Evolutionary conservation across 1,140 invertebrate species (phyloP), one percentile per base, ranked within the genome.

Genomic region (Drosophila carrolli): DNA sequence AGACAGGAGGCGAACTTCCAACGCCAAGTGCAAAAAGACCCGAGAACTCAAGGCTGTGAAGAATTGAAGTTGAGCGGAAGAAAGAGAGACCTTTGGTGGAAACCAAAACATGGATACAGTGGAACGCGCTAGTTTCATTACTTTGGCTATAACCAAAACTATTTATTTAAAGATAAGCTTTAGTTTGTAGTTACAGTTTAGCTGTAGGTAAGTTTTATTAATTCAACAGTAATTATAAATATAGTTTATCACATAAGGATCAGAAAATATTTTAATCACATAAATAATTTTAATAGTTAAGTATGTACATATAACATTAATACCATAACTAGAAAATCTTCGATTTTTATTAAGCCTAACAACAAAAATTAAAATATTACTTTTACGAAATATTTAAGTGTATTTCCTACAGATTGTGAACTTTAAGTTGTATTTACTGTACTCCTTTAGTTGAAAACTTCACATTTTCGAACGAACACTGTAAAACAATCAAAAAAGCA

Each of bases 11-110:
- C 29, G 43, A 59, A 59, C 14, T 41, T 47, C 38, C 56, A 76
- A 54, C 57, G 14, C 60, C 73, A 81, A 80, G 63, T 71, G 63
- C 71, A 75, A 55, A 57, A 71, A 63, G 58, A 43, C 59, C 51
- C 23, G 23, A 56, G 29, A 75, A 46, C 37, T 40, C n/a, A 40
- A 70, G 46, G 44, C 71, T 60, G 27, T 27, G 14, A 44, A 53
- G 68, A 72, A 76, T 41, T 48, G 6, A 47, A 56, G 48, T 57
- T 29, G 23, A 19, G 55, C 4, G 32, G 10, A 61, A 37, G 10
- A 37, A 32, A 29, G 9, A n/a, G 14, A 19, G n/a, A 32, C 4
- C 2, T n/a, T 5, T 27, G 10, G 11, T 46, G 37, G 29, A 32
- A 43, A 29, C 11, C 23, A 16, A 56, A 23, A 40, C 4, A 23